Evolutionary conservation across 2,113 vertebrate genomes (phyloP), one percentile per base, ranked within the genome.

Genomic region (Perca flavescens): DNA sequence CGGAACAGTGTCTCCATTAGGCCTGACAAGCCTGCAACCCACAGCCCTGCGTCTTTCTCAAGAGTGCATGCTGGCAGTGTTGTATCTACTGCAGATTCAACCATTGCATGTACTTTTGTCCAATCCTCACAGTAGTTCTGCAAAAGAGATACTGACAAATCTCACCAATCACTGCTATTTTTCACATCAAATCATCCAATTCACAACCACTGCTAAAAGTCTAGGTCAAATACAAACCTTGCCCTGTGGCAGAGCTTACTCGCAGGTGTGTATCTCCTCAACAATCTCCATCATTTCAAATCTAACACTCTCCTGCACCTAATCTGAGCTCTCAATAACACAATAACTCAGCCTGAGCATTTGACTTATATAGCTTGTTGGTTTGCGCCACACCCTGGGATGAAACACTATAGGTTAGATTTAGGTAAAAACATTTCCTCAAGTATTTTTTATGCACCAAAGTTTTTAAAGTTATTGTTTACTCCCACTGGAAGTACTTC

Each of bases 1-100:
- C 74, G 50, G 66, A 40, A 79, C 74, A 60, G 57, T 47, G 74
- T 87, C 79, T 87, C 86, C 74, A 82, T 85, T 81, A 79, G 80
- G 56, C 66, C 77, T 28, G 54, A 53, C 22, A 49, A 49, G 73
- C 40, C 81, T 62, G 63, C 84, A 66, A 12, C 31, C 57, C 21
- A 7, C 40, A 74, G 77, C 58, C 66, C 64, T 43, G 43, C 28
- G 21, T 75, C 79, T 9, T 68, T 68, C 63, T 81, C 50, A 22
- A 4, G 15, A 53, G 3, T 19, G 63, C 56, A 28, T 3, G 28
- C 57, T 57, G 74, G 47, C 72, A 25, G 25, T 21, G 21, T 40
- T 40, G 17, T 43, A 36, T 16, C 53, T 10, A 3, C 76, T 22
- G 67, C 62, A 15, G 16, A 28, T 14, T 69, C 25, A 19, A 52